A percentile compares a stretch with the other conserved stretches of the same genome.
Evolutionary conservation across 2,797 vertebrate genomes (phyloP).

Genomic region (Lemur catta): DNA sequence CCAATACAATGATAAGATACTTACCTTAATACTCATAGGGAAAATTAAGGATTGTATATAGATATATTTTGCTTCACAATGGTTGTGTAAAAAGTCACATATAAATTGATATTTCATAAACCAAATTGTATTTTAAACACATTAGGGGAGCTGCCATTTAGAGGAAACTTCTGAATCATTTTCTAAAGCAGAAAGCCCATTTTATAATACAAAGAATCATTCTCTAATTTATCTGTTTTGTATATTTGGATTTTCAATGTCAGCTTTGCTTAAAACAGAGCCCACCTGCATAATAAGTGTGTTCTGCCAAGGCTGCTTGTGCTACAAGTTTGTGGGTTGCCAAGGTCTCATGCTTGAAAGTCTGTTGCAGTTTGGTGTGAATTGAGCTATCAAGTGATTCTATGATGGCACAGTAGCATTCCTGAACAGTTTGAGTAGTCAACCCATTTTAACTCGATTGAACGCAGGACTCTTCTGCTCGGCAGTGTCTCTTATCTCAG

Average conservation of each 20-base stretch:
- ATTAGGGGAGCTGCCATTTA: constrained; percentile 51
- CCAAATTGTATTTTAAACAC: constrained; percentile 56
- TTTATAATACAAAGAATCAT: constrained; percentile 55
- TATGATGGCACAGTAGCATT: not conserved
- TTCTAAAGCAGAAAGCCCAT: constrained; percentile 52
- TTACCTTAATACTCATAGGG: constrained; percentile 35
- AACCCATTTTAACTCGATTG: constrained; percentile 25
- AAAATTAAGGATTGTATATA: constrained; percentile 56
- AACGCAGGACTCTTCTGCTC: constrained; percentile 53
- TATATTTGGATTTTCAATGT: constrained; percentile 67
- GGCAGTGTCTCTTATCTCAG: not conserved
- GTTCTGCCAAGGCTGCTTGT: constrained; percentile 2
- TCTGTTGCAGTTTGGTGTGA: constrained; percentile 28
- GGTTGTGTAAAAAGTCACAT: constrained; percentile 28
- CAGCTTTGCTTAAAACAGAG: constrained; percentile 52
- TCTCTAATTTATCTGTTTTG: constrained; percentile 51
- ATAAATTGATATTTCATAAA: constrained; percentile 59
- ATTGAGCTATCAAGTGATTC: not conserved
- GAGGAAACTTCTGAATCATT: constrained; percentile 58
- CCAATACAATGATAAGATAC: constrained; percentile 10
- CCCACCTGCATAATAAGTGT: constrained; percentile 22
- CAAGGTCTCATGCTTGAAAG: constrained; percentile 60
- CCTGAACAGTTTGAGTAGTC: constrained; percentile 1
- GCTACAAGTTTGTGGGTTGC: constrained; percentile 48
- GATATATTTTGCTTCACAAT: constrained; percentile 38